Conservation (phyloP, 1,140 invertebrate species). For the Diorhabda elongata region DNA sequence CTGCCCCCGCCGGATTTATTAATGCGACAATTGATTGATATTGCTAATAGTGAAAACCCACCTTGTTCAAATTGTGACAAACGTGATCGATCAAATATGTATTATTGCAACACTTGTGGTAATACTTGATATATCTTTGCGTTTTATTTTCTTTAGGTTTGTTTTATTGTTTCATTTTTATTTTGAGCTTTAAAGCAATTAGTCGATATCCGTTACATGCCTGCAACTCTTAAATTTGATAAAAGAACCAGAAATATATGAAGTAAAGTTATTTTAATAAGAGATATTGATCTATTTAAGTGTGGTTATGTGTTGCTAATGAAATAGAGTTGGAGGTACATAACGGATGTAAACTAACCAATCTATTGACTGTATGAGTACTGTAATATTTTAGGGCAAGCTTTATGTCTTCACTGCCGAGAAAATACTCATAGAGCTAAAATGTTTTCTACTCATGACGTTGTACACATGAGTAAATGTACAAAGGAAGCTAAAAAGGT, state of each 20-base stretch:
- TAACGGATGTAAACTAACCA: too few relatives aligned
- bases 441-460: constrained; percentile 70
- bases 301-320: too few relatives aligned
- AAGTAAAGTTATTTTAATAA: too few relatives aligned
- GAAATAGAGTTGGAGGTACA: too few relatives aligned
- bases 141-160: constrained; percentile 22
- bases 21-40: constrained; percentile 61
- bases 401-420: constrained; percentile 62
- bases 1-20: constrained; percentile 60
- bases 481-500: constrained; percentile 62
- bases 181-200: not conserved
- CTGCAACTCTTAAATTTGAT: too few relatives aligned
- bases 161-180: constrained; percentile 19
- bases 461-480: constrained; percentile 67
- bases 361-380: too few relatives aligned
- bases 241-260: too few relatives aligned
- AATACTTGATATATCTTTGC: constrained; percentile 9
- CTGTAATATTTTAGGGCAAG: constrained; percentile 56
- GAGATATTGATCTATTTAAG: too few relatives aligned
- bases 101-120: constrained; percentile 68
- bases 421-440: constrained; percentile 69
- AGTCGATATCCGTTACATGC: too few relatives aligned
- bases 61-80: constrained; percentile 69
- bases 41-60: constrained; percentile 63
- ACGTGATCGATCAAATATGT: constrained; percentile 62